Conservation (phyloP, 1,140 invertebrate genomes). For the Chionoecetes opilio region DNA sequence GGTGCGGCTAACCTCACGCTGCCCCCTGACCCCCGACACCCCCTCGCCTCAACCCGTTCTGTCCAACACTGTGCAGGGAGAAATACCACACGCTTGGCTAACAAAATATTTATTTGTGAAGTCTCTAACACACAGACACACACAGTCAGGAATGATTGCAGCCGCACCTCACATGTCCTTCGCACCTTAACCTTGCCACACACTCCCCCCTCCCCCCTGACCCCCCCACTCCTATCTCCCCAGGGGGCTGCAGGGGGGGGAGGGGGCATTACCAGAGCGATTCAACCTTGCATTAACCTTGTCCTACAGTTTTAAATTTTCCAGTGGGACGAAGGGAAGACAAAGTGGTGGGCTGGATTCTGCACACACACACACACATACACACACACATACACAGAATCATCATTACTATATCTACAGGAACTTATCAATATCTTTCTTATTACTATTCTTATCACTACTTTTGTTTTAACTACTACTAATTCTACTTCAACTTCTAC, state of each 20-base stretch:
- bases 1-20: not conserved
- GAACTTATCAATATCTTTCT: not conserved
- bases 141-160: not conserved
- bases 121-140: conserved; percentile 7
- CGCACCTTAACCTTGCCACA: not conserved
- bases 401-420: not conserved
- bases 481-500: not conserved
- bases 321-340: too few relatives aligned
- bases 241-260: not conserved
- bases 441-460: not conserved
- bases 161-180: not conserved
- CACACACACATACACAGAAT: not conserved
- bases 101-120: not conserved
- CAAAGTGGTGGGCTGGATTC: too few relatives aligned
- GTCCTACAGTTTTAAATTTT: too few relatives aligned
- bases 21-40: not conserved
- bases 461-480: not conserved
- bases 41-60: not conserved
- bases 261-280: too few relatives aligned
- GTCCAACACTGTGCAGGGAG: not conserved
- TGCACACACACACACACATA: conserved; percentile 4
- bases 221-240: not conserved
- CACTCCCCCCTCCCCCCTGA: not conserved
- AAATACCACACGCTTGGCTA: conserved; percentile 32
- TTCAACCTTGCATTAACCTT: too few relatives aligned